phyloP scores from a whole-genome alignment of 1,140 invertebrate species.

The Drosophila seguyi region DNA sequence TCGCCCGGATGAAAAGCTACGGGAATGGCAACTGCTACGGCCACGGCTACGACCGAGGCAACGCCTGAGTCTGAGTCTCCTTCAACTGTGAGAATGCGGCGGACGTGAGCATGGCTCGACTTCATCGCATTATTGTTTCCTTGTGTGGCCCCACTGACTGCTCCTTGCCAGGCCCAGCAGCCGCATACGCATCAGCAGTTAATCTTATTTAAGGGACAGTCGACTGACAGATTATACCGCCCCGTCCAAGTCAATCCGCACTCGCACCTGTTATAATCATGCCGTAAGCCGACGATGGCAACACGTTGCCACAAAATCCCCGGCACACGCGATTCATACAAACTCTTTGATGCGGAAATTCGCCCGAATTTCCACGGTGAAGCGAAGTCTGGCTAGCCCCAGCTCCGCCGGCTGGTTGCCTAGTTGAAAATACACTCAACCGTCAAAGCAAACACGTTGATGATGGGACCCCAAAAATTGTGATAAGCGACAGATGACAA shows the following conservation, averaged over 20 bases:
- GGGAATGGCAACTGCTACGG: too few species aligned
- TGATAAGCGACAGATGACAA: constrained; percentile 33
- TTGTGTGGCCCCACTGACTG: constrained; percentile 10
- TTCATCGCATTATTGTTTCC: constrained; percentile 63
- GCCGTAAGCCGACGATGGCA: constrained; percentile 42
- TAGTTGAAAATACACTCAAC: constrained; percentile 21
- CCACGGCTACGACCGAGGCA: not conserved
- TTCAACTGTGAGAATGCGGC: constrained; percentile 16
- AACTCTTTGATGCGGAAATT: constrained; percentile 46
- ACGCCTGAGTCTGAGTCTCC: constrained; percentile 4
- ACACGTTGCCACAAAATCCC: constrained; percentile 45
- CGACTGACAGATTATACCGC: constrained; percentile 52
- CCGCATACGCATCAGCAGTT: constrained; percentile 43
- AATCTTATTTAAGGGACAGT: constrained; percentile 73
- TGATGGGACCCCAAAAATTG: constrained; percentile 13
- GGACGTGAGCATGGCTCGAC: constrained; percentile 18
- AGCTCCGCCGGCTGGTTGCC: constrained; percentile 7
- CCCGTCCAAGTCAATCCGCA: constrained; percentile 37
- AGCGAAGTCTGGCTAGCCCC: not conserved
- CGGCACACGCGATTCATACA: constrained; percentile 16
- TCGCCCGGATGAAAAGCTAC: constrained; percentile 63
- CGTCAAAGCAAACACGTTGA: constrained; percentile 34
- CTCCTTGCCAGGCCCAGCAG: constrained; percentile 22
- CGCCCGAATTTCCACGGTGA: constrained; percentile 23
- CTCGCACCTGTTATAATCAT: constrained; percentile 60